A percentile compares a stretch with the other conserved stretches of the same genome.
Evolutionary conservation across 2,888 invertebrate genomes (phyloP).

Genomic region (Arrhopalites spinosus): DNA sequence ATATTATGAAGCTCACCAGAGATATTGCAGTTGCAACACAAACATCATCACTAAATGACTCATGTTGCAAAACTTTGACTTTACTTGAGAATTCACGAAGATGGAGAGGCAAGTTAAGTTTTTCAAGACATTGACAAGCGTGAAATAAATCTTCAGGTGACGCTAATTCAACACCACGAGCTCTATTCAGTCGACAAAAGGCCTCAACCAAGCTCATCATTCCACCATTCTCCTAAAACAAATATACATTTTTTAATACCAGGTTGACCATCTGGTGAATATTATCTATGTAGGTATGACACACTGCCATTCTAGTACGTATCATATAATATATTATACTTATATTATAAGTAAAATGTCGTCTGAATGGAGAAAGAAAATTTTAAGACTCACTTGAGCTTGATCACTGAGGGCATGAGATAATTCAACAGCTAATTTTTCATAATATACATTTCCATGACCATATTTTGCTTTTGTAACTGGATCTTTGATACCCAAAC

Average conservation of each 20-base stretch:
- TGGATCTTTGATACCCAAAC: conserved; percentile 96
- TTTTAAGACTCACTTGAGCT: conserved; percentile 67
- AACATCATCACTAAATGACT: conserved; percentile 64
- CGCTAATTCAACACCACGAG: conserved; percentile 90
- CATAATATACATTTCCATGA: conserved; percentile 82
- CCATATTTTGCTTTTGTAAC: conserved; percentile 91
- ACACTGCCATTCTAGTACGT: background rate
- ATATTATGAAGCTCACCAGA: conserved; percentile 35
- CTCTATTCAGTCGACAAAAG: conserved; percentile 95
- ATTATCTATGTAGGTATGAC: background rate
- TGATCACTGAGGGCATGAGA: conserved; percentile 79
- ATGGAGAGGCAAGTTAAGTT: conserved; percentile 72
- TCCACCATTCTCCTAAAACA: conserved; percentile 68
- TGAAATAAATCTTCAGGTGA: conserved; percentile 96
- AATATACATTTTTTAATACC: conserved; percentile 1
- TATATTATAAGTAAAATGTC: background rate
- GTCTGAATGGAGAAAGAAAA: too few relatives aligned
- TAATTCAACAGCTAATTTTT: conserved; percentile 82
- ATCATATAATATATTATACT: background rate
- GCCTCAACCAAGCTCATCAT: conserved; percentile 97
- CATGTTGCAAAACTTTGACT: conserved; percentile 89
- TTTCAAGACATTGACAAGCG: conserved; percentile 78
- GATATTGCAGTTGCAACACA: conserved; percentile 46
- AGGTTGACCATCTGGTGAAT: conserved; percentile 3
- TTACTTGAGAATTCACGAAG: conserved; percentile 88